phyloP scores from a whole-genome alignment of 2,797 vertebrate species.

The Poecile montanus region DNA sequence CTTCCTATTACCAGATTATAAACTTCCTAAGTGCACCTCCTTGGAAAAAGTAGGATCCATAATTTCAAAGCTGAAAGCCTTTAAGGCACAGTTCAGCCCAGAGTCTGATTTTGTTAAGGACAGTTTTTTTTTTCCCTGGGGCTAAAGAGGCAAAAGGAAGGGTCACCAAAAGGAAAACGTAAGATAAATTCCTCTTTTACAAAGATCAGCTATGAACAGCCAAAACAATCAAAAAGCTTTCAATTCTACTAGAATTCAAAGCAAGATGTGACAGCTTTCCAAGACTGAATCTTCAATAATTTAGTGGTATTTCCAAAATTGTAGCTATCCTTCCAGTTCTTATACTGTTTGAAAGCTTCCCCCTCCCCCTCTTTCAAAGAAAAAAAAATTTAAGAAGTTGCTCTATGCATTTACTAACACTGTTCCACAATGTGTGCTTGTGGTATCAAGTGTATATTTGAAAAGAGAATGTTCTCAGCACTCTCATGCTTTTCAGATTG shows the following conservation, averaged over 20 bases:
- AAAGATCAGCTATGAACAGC: neutral
- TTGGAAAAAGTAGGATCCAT: neutral
- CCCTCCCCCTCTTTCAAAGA: neutral
- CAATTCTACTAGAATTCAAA: neutral
- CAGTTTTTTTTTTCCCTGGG: fast-evolving
- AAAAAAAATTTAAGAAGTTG: neutral
- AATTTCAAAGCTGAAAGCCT: neutral
- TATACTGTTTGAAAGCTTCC: neutral
- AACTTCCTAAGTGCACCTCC: neutral
- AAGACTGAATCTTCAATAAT: neutral
- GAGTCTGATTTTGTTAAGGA: neutral
- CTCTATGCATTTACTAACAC: neutral
- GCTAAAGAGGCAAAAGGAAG: neutral
- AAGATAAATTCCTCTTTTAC: neutral
- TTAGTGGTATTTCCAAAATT: neutral
- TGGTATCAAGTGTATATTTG: neutral
- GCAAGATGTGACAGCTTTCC: neutral
- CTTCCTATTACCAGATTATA: neutral
- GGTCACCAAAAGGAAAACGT: neutral
- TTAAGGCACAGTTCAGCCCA: neutral
- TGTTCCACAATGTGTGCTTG: neutral
- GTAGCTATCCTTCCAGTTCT: neutral
- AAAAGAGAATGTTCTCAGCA: neutral
- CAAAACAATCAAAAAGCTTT: neutral
- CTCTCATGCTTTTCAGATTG: neutral